phyloP scores from a whole-genome alignment of 1,140 invertebrate genomes.

The Idris sp. region DNA sequence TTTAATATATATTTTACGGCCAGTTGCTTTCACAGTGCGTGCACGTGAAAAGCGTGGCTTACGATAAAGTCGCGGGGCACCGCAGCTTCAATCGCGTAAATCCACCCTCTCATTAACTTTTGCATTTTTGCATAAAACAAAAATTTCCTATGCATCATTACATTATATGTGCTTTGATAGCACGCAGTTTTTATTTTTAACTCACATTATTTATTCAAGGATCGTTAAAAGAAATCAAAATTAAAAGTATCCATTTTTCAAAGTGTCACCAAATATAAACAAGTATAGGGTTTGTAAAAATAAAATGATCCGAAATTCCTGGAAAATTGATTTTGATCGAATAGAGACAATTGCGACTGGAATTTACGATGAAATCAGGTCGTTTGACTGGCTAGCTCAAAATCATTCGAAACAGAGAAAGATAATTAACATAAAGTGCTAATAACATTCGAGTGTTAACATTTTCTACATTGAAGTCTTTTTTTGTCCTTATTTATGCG shows the following conservation, averaged over 20 bases:
- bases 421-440: constrained; percentile 78
- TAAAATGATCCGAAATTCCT: constrained; percentile 50
- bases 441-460: constrained; percentile 72
- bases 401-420: constrained; percentile 70
- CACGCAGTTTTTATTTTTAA: constrained; percentile 19
- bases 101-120: constrained; percentile 45
- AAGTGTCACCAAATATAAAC: constrained; percentile 25
- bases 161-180: constrained; percentile 16
- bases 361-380: constrained; percentile 73
- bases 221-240: constrained; percentile 7
- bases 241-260: constrained; percentile 27
- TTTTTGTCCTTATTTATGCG: constrained; percentile 75
- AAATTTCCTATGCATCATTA: constrained; percentile 49
- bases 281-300: constrained; percentile 23
- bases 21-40: constrained; percentile 64
- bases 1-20: constrained; percentile 77
- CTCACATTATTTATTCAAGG: constrained; percentile 13
- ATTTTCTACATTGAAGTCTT: constrained; percentile 73
- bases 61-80: constrained; percentile 60
- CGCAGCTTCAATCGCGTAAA: constrained; percentile 53
- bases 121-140: constrained; percentile 57
- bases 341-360: constrained; percentile 69
- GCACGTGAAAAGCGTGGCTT: constrained; percentile 63
- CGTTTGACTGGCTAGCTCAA: constrained; percentile 72
- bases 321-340: constrained; percentile 74